A percentile compares a stretch with the other conserved stretches of the same genome.
Evolutionary conservation across 2,888 invertebrate species (phyloP).

Genomic region (Silvanus unidentatus): DNA sequence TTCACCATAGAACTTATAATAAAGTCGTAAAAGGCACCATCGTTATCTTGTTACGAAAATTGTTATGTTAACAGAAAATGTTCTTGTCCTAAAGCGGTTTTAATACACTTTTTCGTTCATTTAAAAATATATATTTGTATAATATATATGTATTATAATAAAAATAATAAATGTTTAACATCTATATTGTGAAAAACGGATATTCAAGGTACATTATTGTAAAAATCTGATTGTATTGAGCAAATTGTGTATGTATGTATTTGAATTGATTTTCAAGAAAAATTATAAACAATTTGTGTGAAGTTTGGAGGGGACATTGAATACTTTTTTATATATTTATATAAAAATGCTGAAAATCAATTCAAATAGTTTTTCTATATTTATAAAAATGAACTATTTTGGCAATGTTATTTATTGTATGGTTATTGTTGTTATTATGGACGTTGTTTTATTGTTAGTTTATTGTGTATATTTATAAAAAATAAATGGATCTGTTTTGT

Average conservation of each 20-base stretch:
- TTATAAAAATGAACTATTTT: conserved; percentile 18
- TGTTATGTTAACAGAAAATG: conserved; percentile 8
- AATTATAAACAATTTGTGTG: conserved; percentile 1
- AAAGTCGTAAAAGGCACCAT: conserved; percentile 24
- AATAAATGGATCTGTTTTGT: conserved; percentile 32
- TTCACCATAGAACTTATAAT: conserved; percentile 24
- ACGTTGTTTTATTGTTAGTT: conserved; percentile 11
- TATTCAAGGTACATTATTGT: conserved; percentile 26
- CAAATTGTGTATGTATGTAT: conserved; percentile 17
- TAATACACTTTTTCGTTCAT: neutral
- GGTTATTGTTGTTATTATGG: conserved; percentile 12
- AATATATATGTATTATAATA: conserved; percentile 15
- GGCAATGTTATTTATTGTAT: conserved; percentile 13
- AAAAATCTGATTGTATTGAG: conserved; percentile 35
- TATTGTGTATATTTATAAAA: conserved; percentile 40
- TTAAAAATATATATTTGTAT: conserved; percentile 12
- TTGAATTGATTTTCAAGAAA: conserved; percentile 1
- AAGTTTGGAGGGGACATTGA: conserved; percentile 6
- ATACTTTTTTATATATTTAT: too few species aligned
- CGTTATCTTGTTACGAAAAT: conserved; percentile 18
- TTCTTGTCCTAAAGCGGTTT: conserved; percentile 21
- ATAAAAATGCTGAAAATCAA: too few species aligned
- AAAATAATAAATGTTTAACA: conserved; percentile 42
- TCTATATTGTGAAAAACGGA: conserved; percentile 27
- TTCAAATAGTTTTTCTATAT: conserved; percentile 15